phyloP scores from a whole-genome alignment of 2,797 vertebrate genomes.

The Protosalanx chinensis region DNA sequence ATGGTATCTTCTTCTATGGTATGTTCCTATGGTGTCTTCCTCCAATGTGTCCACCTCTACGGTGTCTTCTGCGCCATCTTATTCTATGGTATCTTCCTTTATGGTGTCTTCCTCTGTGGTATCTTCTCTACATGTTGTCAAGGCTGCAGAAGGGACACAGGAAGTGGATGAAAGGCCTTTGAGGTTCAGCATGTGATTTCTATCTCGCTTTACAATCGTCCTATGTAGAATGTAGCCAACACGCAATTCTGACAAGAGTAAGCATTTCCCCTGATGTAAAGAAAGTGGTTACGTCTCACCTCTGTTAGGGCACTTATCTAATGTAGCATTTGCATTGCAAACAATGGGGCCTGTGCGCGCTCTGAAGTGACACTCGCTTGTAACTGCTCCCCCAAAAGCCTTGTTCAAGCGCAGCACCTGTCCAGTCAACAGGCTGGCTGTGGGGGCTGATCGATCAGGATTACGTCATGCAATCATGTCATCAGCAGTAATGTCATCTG shows the following conservation, averaged over 20 bases:
- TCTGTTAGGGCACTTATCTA: conserved; percentile 12
- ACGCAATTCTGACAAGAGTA: too few relatives aligned
- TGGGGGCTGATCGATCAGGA: not conserved
- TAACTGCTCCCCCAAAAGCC: not conserved
- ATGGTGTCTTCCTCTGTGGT: conserved; percentile 1
- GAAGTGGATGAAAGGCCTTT: not conserved
- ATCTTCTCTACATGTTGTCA: conserved; percentile 18
- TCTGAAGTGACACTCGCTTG: not conserved
- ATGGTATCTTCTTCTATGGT: too few relatives aligned
- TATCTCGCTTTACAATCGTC: conserved; percentile 31
- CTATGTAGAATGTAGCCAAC: conserved; percentile 25
- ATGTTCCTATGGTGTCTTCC: not conserved
- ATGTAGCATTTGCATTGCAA: conserved; percentile 8
- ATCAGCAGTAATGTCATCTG: not conserved
- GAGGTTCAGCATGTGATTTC: not conserved
- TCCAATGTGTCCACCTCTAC: conserved; percentile 2
- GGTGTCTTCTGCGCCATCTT: too few relatives aligned
- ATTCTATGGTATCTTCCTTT: not conserved
- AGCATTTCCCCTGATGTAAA: not conserved
- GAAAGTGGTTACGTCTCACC: not conserved
- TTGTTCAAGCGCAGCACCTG: not conserved
- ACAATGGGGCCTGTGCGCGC: not conserved
- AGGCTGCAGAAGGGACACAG: not conserved
- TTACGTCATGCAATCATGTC: not conserved
- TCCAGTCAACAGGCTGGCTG: not conserved